Conservation (phyloP, 2,888 invertebrate species). For the Liopterus haemorrhoidalis region DNA sequence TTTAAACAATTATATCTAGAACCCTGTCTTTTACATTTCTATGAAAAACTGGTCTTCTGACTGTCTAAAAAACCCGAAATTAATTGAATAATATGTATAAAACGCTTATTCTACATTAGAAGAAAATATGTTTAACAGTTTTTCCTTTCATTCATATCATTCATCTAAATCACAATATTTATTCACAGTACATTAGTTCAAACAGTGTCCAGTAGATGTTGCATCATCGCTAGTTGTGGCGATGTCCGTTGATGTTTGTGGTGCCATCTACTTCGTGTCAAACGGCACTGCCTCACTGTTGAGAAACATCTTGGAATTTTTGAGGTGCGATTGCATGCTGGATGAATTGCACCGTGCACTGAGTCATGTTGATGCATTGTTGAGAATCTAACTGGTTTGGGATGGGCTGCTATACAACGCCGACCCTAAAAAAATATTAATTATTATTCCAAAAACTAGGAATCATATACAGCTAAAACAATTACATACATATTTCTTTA, state of each 20-base stretch:
- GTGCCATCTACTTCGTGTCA: constrained; percentile 27
- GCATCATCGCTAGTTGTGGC: constrained; percentile 39
- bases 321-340: constrained; percentile 19
- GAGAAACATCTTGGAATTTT: constrained; percentile 27
- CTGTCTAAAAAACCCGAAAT: no score
- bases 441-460: background rate
- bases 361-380: constrained; percentile 22
- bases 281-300: constrained; percentile 34
- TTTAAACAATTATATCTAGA: no score
- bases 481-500: no score
- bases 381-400: constrained; percentile 18
- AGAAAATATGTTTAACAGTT: no score
- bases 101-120: constrained; percentile 4
- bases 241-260: constrained; percentile 28
- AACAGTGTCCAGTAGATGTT: constrained; percentile 40
- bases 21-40: no score
- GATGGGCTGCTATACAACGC: constrained; percentile 28
- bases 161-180: constrained; percentile 17
- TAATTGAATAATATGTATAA: no score
- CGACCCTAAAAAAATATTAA: constrained; percentile 27
- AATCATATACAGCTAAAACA: constrained; percentile 15
- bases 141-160: constrained; percentile 4
- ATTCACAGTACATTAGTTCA: constrained; percentile 13
- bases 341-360: constrained; percentile 1
- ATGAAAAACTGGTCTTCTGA: no score